Evolutionary conservation across 2,888 invertebrate genomes (phyloP).

Genomic region (Alloscopus bannaensis): DNA sequence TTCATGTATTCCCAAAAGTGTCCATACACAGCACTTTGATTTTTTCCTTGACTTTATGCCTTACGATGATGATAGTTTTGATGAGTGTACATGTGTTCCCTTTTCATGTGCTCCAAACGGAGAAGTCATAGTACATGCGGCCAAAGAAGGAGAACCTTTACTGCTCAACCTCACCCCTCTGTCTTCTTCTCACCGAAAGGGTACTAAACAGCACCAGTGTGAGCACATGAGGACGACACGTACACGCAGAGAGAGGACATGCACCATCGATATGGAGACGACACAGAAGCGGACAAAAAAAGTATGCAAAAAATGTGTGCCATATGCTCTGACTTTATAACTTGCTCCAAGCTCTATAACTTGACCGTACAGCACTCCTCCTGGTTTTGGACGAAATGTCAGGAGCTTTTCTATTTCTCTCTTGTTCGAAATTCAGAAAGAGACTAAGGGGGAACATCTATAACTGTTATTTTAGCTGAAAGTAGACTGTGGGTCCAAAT

Average conservation of each 20-base stretch:
- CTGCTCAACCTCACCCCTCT: conserved; percentile 1
- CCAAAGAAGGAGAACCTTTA: neutral
- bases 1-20: conserved; percentile 53
- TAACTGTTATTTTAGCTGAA: too few relatives aligned
- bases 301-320: too few relatives aligned
- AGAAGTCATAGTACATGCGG: neutral
- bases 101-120: conserved; percentile 10
- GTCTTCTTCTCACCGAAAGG: conserved; percentile 21
- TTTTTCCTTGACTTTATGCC: conserved; percentile 25
- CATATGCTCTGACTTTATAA: too few relatives aligned
- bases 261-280: neutral
- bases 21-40: conserved; percentile 49
- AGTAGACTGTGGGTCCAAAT: too few relatives aligned
- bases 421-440: too few relatives aligned
- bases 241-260: neutral
- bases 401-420: too few relatives aligned
- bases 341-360: too few relatives aligned
- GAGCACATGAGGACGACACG: neutral
- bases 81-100: neutral
- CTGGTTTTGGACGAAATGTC: too few relatives aligned
- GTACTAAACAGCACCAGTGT: conserved; percentile 42
- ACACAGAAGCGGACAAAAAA: too few relatives aligned
- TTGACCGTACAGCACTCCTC: too few relatives aligned
- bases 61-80: conserved; percentile 29
- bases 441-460: too few relatives aligned